Evolutionary conservation across 2,797 vertebrate species (phyloP).

Genomic region (Melanotaenia pygmaea): DNA sequence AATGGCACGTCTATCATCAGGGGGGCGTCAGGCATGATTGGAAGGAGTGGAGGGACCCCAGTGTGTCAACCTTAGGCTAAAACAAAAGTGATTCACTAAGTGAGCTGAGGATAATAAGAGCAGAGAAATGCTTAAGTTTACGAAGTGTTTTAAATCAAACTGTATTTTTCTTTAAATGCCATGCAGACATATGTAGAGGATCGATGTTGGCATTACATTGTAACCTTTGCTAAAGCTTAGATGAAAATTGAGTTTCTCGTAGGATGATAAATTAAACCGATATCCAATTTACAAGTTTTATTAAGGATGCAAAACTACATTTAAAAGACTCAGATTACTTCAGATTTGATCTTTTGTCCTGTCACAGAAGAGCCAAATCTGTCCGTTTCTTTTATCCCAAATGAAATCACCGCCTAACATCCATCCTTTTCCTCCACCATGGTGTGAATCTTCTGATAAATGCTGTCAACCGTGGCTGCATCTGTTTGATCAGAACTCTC

Average conservation of each 20-base stretch:
- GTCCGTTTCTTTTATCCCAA: slow-evolving; percentile 6
- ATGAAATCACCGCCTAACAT: slow-evolving; percentile 18
- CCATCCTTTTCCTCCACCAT: slow-evolving; percentile 15
- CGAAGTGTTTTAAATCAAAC: neutral
- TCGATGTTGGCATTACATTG: neutral
- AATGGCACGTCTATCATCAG: slow-evolving; percentile 49
- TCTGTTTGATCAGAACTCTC: slow-evolving; percentile 60
- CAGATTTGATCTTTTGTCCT: neutral
- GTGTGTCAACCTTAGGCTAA: slow-evolving; percentile 26
- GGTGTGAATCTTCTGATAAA: slow-evolving; percentile 38
- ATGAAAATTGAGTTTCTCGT: neutral
- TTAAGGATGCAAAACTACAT: too few relatives aligned
- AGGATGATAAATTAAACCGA: neutral
- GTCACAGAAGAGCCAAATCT: neutral
- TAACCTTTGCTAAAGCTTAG: neutral
- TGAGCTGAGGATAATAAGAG: slow-evolving; percentile 7
- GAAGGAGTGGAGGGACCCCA: slow-evolving; percentile 30
- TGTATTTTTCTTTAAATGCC: neutral
- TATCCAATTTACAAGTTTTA: neutral
- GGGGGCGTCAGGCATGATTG: slow-evolving; percentile 39
- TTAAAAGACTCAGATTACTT: too few relatives aligned
- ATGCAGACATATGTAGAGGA: neutral
- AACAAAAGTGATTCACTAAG: slow-evolving; percentile 29
- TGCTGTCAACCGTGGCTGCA: slow-evolving; percentile 51
- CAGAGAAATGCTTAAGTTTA: neutral